Conservation (phyloP, 2,113 vertebrate genomes). For the Oxygymnocypris stewartii region DNA sequence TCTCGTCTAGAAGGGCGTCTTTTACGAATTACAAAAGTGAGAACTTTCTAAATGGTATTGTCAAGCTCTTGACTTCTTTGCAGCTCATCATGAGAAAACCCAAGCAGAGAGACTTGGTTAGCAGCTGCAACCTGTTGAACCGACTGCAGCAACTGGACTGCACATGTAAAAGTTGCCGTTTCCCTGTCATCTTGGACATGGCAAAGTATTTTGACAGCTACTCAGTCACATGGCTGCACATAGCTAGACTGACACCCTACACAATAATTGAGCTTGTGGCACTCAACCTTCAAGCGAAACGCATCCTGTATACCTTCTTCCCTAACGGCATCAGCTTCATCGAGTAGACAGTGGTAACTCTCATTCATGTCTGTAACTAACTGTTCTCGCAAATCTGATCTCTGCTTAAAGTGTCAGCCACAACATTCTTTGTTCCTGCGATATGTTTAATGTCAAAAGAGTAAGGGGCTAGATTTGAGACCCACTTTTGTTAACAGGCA, state of each 20-base stretch:
- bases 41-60: background rate
- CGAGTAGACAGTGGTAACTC: background rate
- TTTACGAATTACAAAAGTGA: background rate
- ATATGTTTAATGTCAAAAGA: too few species aligned
- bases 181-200: background rate
- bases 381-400: too few species aligned
- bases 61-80: background rate
- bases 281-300: too few species aligned
- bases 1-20: background rate
- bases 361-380: background rate
- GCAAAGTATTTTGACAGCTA: background rate
- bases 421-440: too few species aligned
- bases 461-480: too few species aligned
- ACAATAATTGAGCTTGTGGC: too few species aligned
- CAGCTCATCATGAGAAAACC: background rate
- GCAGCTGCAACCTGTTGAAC: background rate
- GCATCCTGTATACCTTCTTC: too few species aligned
- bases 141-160: background rate
- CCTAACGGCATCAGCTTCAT: background rate
- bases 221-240: background rate
- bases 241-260: background rate
- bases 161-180: too few species aligned
- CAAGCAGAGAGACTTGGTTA: background rate
- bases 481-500: too few species aligned
- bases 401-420: too few species aligned